phyloP scores from a whole-genome alignment of 2,113 vertebrate genomes.

The Lepus europaeus region DNA sequence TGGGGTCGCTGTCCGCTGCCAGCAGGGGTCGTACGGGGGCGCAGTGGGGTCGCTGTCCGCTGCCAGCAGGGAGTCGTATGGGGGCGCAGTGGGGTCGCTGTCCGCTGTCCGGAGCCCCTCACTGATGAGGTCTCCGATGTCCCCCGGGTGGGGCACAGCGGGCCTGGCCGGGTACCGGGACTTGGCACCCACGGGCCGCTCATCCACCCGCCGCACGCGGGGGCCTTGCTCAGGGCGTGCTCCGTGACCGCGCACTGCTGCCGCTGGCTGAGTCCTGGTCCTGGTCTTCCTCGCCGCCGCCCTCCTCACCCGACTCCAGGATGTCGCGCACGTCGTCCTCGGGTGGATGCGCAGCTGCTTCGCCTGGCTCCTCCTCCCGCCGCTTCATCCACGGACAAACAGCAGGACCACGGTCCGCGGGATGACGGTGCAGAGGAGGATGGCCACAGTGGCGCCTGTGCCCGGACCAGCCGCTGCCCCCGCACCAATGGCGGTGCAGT shows the following conservation, averaged over 20 bases:
- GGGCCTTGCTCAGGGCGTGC: too few species aligned
- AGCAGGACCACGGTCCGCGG: slow-evolving; percentile 95
- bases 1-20: too few species aligned
- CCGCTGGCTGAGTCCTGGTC: slow-evolving; percentile 98
- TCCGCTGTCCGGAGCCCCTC: slow-evolving; percentile 98
- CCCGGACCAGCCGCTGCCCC: slow-evolving; percentile 95
- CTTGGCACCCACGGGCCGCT: slow-evolving; percentile 94
- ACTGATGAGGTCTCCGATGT: slow-evolving; percentile 98
- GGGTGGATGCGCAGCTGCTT: slow-evolving; percentile 98
- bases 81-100: slow-evolving; percentile 97
- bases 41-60: too few species aligned
- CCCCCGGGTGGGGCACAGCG: slow-evolving; percentile 95
- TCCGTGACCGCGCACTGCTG: slow-evolving; percentile 94
- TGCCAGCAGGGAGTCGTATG: slow-evolving; percentile 97
- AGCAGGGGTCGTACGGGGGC: too few species aligned
- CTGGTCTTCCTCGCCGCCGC: slow-evolving; percentile 98
- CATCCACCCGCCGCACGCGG: too few species aligned
- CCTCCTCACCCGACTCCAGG: slow-evolving; percentile 97
- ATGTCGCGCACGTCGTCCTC: slow-evolving; percentile 98
- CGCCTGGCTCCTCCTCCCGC: slow-evolving; percentile 92
- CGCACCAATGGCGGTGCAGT: slow-evolving; percentile 94
- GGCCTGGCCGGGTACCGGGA: slow-evolving; percentile 97
- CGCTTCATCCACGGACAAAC: slow-evolving; percentile 88
- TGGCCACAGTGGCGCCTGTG: slow-evolving; percentile 96
- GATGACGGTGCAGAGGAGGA: slow-evolving; percentile 96